Evolutionary conservation across 2,888 invertebrate species (phyloP).

Genomic region (Cordilura impudica): DNA sequence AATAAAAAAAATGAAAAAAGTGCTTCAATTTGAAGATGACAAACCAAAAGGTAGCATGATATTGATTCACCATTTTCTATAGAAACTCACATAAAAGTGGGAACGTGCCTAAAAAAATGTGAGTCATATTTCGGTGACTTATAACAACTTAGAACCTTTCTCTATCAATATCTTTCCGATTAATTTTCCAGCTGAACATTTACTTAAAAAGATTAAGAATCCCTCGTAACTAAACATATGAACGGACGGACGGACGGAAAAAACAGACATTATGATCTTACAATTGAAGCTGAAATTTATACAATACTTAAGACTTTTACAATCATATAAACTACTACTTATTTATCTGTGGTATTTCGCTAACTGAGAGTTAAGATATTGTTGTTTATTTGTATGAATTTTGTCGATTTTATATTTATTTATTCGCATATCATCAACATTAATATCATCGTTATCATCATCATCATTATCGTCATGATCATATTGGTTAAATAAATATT

Average conservation of each 20-base stretch:
- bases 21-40: no score
- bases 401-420: conserved; percentile 39
- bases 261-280: conserved; percentile 24
- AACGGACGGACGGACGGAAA: neutral
- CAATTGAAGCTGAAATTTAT: conserved; percentile 52
- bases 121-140: no score
- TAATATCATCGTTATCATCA: conserved; percentile 10
- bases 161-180: no score
- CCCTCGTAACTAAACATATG: neutral
- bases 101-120: no score
- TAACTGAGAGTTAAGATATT: neutral
- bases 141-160: no score
- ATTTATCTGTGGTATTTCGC: neutral
- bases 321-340: neutral
- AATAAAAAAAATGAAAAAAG: no score
- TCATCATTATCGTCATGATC: conserved; percentile 18
- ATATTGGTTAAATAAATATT: conserved; percentile 25
- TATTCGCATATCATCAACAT: conserved; percentile 49
- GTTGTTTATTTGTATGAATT: conserved; percentile 10
- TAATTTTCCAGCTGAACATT: no score
- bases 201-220: neutral
- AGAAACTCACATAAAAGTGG: no score
- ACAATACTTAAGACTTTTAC: conserved; percentile 34
- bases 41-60: no score
- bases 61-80: no score